Evolutionary conservation across 2,888 invertebrate genomes (phyloP), one percentile per base, ranked within the genome.

Genomic region (Furcula furcula): DNA sequence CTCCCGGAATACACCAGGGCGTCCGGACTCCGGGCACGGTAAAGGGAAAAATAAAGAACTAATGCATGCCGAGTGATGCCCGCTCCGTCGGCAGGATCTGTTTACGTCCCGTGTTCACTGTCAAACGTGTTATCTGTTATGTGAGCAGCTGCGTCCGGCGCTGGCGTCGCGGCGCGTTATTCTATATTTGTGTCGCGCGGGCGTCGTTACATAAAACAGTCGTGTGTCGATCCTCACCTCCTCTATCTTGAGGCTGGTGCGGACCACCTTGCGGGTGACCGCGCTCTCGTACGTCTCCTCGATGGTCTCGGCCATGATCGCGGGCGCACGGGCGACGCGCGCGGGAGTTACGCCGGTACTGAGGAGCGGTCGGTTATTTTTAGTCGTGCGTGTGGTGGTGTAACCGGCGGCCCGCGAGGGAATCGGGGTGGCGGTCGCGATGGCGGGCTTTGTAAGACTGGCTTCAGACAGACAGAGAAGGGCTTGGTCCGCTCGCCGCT

Each of bases 211-310:
- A 77, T 84, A 85, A 81, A 78, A 56, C 71, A 67, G 74, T 72
- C 69, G 73, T 67, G 75, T 77, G 72, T 73, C 59, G 68, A 69
- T 68, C 79, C 91, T 91, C 91, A 93, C 93, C 91, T 93, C 93
- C 90, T 93, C 91, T 79, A 93, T 93, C 90, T 92, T 92, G 87
- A 92, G 90, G 86, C 90, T 92, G 73, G 90, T 92, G 86, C 92
- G 90, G 79, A 92, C 91, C 82, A 92, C 90, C 87, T 92, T 93
- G 76, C 92, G 90, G 78, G 91, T 91, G 86, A 93, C 91, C 86
- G 92, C 91, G 74, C 90, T 91, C 83, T 92, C 92, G 89, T 92
- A 92, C 60, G 90, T 85, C 79, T 93, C 93, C 83, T 93, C 93
- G 75, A 93, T 91, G 64, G 92, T 93, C 81, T 92, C 92, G 90